phyloP scores from a whole-genome alignment of 2,797 vertebrate genomes.

The Pseudomugil gertrudae region DNA sequence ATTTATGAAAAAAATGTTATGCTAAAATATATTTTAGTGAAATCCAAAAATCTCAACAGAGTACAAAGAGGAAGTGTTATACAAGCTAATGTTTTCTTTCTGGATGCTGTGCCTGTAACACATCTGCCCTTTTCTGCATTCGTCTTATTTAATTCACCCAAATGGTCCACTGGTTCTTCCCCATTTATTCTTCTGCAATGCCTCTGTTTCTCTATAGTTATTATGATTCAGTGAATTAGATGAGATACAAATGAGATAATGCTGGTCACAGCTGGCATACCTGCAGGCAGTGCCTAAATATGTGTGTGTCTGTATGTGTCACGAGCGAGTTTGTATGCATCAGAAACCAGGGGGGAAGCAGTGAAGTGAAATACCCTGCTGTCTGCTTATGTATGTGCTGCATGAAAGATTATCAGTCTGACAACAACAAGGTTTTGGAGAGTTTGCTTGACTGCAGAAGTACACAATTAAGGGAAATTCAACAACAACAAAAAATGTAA shows the following conservation, averaged over 20 bases:
- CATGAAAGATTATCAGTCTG: conserved; percentile 33
- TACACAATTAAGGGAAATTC: no score
- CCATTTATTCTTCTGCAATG: conserved; percentile 42
- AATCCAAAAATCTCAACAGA: conserved; percentile 24
- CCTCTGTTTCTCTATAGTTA: conserved; percentile 33
- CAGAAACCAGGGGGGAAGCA: conserved; percentile 19
- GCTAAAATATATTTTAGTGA: conserved; percentile 13
- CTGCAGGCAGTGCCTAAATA: conserved; percentile 42
- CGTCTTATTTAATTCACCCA: conserved; percentile 50
- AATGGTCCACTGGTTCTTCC: conserved; percentile 35
- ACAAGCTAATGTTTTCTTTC: conserved; percentile 37
- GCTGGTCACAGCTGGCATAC: conserved; percentile 44
- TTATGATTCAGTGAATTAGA: conserved; percentile 52
- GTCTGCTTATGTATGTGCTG: background rate
- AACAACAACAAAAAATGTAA: no score
- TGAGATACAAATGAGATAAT: conserved; percentile 58
- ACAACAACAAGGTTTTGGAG: background rate
- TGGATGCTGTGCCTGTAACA: conserved; percentile 16
- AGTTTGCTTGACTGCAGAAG: conserved; percentile 2
- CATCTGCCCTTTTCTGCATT: conserved; percentile 25
- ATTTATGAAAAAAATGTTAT: conserved; percentile 13
- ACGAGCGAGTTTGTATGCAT: background rate
- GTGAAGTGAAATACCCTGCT: conserved; percentile 43
- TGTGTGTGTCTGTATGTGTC: conserved; percentile 15
- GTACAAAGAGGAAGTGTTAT: conserved; percentile 26